Percentiles rank a stretch among this genome's conserved stretches.
phyloP scores from a whole-genome alignment of 1,140 invertebrate species.

The Melitaea cinxia region DNA sequence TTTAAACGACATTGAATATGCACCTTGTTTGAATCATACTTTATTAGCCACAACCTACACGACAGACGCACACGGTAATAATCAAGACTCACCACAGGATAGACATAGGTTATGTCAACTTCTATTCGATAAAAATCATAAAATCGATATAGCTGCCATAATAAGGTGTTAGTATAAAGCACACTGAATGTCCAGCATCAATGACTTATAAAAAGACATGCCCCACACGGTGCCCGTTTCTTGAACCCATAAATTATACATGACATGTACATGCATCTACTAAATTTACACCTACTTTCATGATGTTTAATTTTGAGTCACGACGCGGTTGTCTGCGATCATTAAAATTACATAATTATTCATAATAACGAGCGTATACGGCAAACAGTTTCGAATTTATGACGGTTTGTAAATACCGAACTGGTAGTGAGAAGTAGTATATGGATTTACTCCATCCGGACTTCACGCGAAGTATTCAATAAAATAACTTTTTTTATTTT shows the following conservation, averaged over 20 bases:
- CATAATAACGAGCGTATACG: constrained; percentile 64
- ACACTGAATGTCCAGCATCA: constrained; percentile 38
- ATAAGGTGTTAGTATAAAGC: constrained; percentile 50
- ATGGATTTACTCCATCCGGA: constrained; percentile 30
- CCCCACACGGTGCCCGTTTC: constrained; percentile 42
- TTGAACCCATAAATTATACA: constrained; percentile 58
- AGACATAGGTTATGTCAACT: neutral
- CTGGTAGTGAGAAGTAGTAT: constrained; percentile 25
- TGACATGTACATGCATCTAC: constrained; percentile 33
- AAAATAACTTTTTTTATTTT: no score
- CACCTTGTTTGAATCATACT: no score
- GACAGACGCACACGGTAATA: no score
- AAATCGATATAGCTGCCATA: constrained; percentile 20
- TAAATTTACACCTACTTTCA: constrained; percentile 48
- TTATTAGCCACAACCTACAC: no score
- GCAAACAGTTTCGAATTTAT: constrained; percentile 68
- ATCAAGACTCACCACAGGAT: no score
- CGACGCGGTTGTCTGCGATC: constrained; percentile 55
- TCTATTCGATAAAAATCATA: constrained; percentile 11
- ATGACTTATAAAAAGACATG: constrained; percentile 50
- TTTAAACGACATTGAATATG: no score
- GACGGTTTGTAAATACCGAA: constrained; percentile 47
- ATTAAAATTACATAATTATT: constrained; percentile 70
- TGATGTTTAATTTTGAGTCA: constrained; percentile 60
- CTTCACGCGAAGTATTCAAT: constrained; percentile 20